Base-by-base conservation (phyloP, 2,888 invertebrate species). In the Dugesia japonica region DNA sequence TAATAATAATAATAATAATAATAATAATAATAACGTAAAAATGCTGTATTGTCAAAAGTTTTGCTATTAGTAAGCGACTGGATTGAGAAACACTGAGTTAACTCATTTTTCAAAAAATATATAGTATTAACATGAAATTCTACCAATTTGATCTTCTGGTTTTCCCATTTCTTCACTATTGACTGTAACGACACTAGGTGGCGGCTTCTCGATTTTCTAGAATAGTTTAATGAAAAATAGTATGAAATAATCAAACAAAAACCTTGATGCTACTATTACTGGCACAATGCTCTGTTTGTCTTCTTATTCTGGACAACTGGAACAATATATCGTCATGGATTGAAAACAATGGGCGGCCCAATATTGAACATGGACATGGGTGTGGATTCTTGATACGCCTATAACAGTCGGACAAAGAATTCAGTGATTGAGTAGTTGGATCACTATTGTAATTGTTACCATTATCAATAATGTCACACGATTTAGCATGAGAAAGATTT, bases 401-500 rank as follows among this genome's bases (percentile, higher is more conserved):
- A n/a, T 56, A 56, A 23, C 56, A 56, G 4, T 56, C 56, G 4
- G 56, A 56, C 7, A 56, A n/a, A 7, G 56, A 56, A n/a, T 4
- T 56, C n/a, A 56, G 23, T 56, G 56, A 56, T 56, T 56, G 56
- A 7, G 56, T 20, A n/a, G 23, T 56, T n/a, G 56, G 56, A 23
- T 56, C 56, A 56, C 4, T n/a, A 56, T 56, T n/a, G 23, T 23
- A 56, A 4, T n/a, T 7, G 7, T n/a, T 56, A 56, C 4, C 7
- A n/a, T 56, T 56, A 56, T 56, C 56, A n/a, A 56, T 56, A 23
- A 56, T 56, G 56, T 56, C 56, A 56, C 56, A 56, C 23, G 56
- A 56, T 56, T 56, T 56, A n/a, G 56, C 56, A n/a, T 56, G 56
- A n/a, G 4, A n/a, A n/a, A 56, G n/a, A 56, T 56, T 56, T 4